Base-by-base conservation (phyloP, 2,888 invertebrate genomes). In the Megaustenia siamemsis region DNA sequence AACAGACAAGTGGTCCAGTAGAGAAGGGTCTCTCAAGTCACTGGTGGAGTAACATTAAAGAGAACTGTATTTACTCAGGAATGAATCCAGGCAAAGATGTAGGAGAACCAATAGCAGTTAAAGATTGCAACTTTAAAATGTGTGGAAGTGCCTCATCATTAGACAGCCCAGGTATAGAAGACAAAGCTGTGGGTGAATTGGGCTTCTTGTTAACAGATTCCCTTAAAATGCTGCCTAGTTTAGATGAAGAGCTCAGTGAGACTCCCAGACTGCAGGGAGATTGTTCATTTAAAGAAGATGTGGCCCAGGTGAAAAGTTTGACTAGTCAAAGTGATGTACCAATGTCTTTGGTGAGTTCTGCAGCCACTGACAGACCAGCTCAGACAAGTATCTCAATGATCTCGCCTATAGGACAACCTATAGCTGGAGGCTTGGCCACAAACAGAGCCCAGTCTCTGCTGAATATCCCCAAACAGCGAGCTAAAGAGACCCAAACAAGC, bases 391-490 rank as follows among this genome's bases (percentile, higher is more conserved):
- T 38, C 2, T 40, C 40, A 24, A 2, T 77, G 63, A 28, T 35
- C 15, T 1, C 35, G 12, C 40, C 60, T 8, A 18, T 24, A 21
- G 76, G 56, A 38, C 56, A 28, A 28, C 38, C 4, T 24, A 28
- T 8, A 60, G 3, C 38, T 56, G 12, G 40, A 40, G 77, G 24
- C n/a, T 3, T 40, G 12, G 15, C 8, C 10, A 18, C 40, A 18
- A 40, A 35, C n/a, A 40, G 43, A 77, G 32, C 3, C 43, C 77
- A 77, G 12, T 63, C 77, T 15, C 60, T 77, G 21, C 38, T 76
- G 35, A 38, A 18, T 28, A 56, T 28, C 35, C 8, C 56, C 6
- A 32, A 56, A 21, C 53, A 56, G 35, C 53, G 56, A 38, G 53
- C 53, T 56, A 28, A 35, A 35, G 76, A 76, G 15, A 53, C 56